These are phyloP conservation scores for Champsocephalus gunnari DNA, from an alignment of 2,797 vertebrate species.

Conservation along the genomic window DNA sequence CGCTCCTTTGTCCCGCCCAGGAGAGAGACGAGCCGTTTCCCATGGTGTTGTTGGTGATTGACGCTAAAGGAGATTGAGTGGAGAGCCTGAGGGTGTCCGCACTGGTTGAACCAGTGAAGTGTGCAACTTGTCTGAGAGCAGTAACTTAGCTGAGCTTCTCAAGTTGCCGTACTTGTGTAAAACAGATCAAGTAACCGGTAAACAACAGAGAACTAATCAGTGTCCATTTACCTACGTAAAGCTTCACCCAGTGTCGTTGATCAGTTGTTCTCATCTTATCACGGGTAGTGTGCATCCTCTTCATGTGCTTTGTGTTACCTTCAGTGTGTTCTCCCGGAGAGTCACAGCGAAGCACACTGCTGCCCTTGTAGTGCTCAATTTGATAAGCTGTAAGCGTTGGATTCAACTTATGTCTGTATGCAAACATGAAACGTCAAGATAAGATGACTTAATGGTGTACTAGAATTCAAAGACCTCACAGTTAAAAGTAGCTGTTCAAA, in stretches of 20 bases:
- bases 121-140: conserved; percentile 47
- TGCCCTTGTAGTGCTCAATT: conserved; percentile 4
- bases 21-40: conserved; percentile 56
- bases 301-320: background rate
- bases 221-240: conserved; percentile 39
- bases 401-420: conserved; percentile 40
- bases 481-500: conserved; percentile 32
- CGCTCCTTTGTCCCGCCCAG: conserved; percentile 55
- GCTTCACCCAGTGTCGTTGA: background rate
- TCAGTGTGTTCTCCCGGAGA: background rate
- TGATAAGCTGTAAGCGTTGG: conserved; percentile 37
- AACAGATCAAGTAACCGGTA: conserved; percentile 68
- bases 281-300: background rate
- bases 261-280: background rate
- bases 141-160: conserved; percentile 73
- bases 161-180: conserved; percentile 72
- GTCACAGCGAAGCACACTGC: background rate
- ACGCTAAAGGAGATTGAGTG: conserved; percentile 63
- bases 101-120: conserved; percentile 64
- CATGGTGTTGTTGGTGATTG: conserved; percentile 55
- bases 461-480: conserved; percentile 17
- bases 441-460: conserved; percentile 22
- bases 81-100: conserved; percentile 60
- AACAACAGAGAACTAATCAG: conserved; percentile 63
- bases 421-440: conserved; percentile 45